Base-by-base conservation (phyloP, 1,140 invertebrate species). In the Zaprionus gabonicus region DNA sequence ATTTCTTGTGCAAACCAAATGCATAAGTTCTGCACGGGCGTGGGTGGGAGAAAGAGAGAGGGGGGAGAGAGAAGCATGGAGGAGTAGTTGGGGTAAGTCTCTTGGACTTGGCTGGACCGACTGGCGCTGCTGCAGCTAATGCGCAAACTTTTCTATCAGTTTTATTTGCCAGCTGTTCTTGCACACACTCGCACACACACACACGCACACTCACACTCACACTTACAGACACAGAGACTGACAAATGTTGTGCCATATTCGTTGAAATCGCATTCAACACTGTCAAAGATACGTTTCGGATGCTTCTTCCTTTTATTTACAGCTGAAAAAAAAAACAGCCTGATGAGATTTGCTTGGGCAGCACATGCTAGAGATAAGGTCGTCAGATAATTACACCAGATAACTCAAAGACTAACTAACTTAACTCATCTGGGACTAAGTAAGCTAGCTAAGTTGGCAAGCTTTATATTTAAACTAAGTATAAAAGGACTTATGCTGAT, bases 1-100 rank as follows among this genome's bases (percentile, higher is more conserved):
- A 90, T 81, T 88, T 81, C 84, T 88, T 76, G 84, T 72, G 60
- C 84, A 72, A 70, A 73, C 55, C 73, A 72, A 88, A 87, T 88
- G 81, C 81, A 88, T 81, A 83, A 87, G 83, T 87, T 78, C 13
- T n/a, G 31, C 56, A 25, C 38, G 6, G 28, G 55, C 17, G 28
- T 51, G 28, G 28, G 28, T 20, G 38, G 3, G 2, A 28, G 31
- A 6, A 7, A 17, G 6, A 7, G 2, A 44, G 17, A 51, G 5
- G 38, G 46, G 36, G 3, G 1, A 34, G n/a, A 49, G 5, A 58
- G 36, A 46, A 57, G 58, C 34, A 53, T 34, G 34, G 15, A 9
- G 10, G 17, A 31, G 27, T 20, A 10, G 13, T 2, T 15, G 12
- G 25, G 55, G n/a, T 10, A 28, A 27, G 10, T 31, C 53, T 25